Percentiles rank a stretch among this genome's conserved stretches.
phyloP scores from a whole-genome alignment of 2,888 invertebrate genomes.

The Conus canariensis region DNA sequence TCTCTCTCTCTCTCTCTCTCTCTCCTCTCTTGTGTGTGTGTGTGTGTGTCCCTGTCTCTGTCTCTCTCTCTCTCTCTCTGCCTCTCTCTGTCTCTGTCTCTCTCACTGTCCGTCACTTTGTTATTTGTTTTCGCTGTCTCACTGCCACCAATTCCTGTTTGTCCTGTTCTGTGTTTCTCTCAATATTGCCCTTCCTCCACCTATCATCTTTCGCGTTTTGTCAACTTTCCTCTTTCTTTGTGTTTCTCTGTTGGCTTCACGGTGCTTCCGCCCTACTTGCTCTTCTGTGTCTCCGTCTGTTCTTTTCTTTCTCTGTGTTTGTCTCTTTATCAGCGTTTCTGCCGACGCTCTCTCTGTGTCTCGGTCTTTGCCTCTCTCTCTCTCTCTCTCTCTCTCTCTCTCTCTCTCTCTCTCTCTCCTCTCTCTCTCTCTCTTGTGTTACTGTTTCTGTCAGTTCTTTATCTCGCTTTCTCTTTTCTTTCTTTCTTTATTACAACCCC shows the following conservation, averaged over 20 bases:
- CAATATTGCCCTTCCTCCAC: too few relatives aligned
- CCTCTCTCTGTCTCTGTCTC: not conserved
- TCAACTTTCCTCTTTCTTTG: too few relatives aligned
- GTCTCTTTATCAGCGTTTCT: not conserved
- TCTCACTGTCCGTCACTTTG: not conserved
- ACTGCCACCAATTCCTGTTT: not conserved
- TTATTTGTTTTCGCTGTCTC: not conserved
- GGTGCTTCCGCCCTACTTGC: too few relatives aligned
- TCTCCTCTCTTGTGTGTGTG: too few relatives aligned
- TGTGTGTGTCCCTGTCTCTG: too few relatives aligned
- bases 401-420: not conserved
- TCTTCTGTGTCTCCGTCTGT: not conserved
- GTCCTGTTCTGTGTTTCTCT: too few relatives aligned
- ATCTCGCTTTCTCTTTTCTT: not conserved
- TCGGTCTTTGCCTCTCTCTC: not conserved
- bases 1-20: not conserved
- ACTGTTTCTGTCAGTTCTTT: not conserved
- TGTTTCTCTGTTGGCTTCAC: too few relatives aligned
- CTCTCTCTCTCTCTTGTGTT: not conserved
- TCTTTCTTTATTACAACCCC: not conserved
- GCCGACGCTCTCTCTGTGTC: not conserved
- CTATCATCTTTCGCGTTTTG: too few relatives aligned
- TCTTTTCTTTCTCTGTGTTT: not conserved
- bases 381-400: slow-evolving; percentile 14
- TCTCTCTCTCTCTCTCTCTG: too few relatives aligned